These are phyloP conservation scores for Halictus ligatus DNA, from an alignment of 2,888 invertebrate genomes.

Conservation along the genomic window DNA sequence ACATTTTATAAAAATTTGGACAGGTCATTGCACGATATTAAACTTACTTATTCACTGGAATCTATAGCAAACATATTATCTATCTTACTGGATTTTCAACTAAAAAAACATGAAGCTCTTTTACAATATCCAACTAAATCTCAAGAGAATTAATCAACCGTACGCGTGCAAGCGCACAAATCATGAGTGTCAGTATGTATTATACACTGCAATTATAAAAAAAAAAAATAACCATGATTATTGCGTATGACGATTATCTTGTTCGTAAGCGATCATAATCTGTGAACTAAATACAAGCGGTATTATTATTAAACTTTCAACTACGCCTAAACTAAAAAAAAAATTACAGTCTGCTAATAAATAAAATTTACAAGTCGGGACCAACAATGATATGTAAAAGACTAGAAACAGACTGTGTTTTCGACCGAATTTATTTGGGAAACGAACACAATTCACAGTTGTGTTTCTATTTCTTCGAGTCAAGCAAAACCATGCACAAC, in stretches of 20 bases:
- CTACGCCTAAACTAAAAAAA: background rate
- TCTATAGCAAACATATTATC: background rate
- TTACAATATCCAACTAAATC: background rate
- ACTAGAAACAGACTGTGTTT: background rate
- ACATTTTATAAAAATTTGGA: background rate
- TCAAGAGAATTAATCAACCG: background rate
- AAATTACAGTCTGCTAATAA: background rate
- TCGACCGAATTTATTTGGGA: background rate
- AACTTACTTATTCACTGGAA: background rate
- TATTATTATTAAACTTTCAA: background rate
- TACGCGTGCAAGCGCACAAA: background rate
- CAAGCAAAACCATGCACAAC: background rate
- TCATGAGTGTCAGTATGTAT: background rate
- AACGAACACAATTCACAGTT: background rate
- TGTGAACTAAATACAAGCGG: background rate
- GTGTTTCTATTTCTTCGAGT: background rate
- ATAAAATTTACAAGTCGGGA: background rate
- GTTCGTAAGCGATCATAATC: background rate
- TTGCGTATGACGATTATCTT: slow-evolving; percentile 1
- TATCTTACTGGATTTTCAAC: background rate
- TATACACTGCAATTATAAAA: slow-evolving; percentile 3
- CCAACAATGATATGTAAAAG: slow-evolving; percentile 5
- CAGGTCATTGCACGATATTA: background rate
- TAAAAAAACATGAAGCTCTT: background rate
- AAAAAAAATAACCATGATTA: slow-evolving; percentile 5